These are phyloP conservation scores for Alca torda DNA, from an alignment of 2,797 vertebrate genomes.

Conservation along the genomic window DNA sequence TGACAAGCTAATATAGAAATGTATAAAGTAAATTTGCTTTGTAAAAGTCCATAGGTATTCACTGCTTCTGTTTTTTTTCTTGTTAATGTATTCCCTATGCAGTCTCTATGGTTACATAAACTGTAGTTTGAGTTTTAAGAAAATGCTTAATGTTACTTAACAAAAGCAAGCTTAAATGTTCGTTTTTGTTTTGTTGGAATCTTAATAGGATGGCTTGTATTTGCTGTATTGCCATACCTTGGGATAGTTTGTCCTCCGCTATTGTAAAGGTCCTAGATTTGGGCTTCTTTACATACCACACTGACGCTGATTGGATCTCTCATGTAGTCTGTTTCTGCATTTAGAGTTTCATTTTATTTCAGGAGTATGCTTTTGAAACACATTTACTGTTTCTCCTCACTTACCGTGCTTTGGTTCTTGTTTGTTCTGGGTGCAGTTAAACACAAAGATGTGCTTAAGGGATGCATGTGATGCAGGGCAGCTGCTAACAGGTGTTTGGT, in stretches of 20 bases:
- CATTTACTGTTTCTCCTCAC: neutral
- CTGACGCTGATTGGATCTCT: neutral
- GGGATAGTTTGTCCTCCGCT: neutral
- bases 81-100: neutral
- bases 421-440: neutral
- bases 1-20: neutral
- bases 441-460: neutral
- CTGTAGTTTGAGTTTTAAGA: neutral
- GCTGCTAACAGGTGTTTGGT: neutral
- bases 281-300: neutral
- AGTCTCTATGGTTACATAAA: neutral
- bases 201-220: neutral
- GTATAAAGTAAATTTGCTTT: neutral
- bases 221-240: neutral
- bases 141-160: neutral
- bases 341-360: neutral
- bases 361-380: neutral
- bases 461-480: neutral
- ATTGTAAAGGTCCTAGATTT: neutral
- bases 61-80: neutral
- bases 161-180: neutral
- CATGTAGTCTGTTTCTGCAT: neutral
- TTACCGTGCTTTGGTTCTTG: neutral
- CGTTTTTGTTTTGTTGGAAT: neutral
- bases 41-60: fast-evolving